phyloP scores from a whole-genome alignment of 2,797 vertebrate species.

The Danio choprae region DNA sequence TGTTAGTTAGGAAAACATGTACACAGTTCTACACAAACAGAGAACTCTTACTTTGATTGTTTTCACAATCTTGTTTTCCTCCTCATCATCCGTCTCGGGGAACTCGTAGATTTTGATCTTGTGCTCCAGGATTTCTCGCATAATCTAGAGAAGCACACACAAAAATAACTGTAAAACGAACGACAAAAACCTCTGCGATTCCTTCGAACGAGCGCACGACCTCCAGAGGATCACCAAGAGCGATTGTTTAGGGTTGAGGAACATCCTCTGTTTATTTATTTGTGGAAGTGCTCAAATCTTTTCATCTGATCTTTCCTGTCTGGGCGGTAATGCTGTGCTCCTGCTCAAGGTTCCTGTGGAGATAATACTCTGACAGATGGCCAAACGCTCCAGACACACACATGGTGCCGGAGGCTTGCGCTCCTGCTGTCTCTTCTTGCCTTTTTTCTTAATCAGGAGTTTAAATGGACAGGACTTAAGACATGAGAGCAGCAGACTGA shows the following conservation, averaged over 20 bases:
- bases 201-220: not conserved
- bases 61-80: conserved; percentile 97
- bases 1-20: too few relatives aligned
- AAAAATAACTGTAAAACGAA: not conserved
- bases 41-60: conserved; percentile 89
- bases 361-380: conserved; percentile 60
- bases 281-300: conserved; percentile 15
- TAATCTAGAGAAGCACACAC: conserved; percentile 83
- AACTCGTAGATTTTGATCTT: conserved; percentile 99
- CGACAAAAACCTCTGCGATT: not conserved
- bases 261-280: conserved; percentile 49
- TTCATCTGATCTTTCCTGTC: conserved; percentile 38
- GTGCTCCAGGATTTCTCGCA: conserved; percentile 98
- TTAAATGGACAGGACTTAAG: not conserved
- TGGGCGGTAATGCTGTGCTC: conserved; percentile 24
- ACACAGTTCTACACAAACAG: too few relatives aligned
- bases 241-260: conserved; percentile 18
- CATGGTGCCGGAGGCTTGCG: conserved; percentile 18
- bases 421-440: conserved; percentile 12
- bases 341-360: conserved; percentile 44
- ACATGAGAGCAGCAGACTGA: conserved; percentile 63
- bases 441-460: conserved; percentile 10
- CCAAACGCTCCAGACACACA: conserved; percentile 26
- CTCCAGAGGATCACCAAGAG: conserved; percentile 9
- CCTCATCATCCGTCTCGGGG: conserved; percentile 96